Percentiles rank a stretch among this genome's conserved stretches.
Conservation (phyloP, 2,888 invertebrate species). For the Sclerodermus sp. region DNA sequence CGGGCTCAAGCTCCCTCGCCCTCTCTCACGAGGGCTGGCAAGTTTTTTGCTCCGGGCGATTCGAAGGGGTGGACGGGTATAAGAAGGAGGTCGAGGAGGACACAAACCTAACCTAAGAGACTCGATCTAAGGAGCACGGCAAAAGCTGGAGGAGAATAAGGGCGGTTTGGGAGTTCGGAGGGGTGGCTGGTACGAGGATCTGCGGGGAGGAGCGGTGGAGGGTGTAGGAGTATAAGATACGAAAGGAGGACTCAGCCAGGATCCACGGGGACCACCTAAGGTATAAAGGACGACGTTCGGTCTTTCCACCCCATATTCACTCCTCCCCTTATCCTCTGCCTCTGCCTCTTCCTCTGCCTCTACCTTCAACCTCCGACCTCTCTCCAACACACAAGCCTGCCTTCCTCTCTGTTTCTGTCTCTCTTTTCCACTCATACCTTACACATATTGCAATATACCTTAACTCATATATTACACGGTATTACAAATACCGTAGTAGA, state of each 20-base stretch:
- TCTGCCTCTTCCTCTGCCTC: conserved; percentile 3
- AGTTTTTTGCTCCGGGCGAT: conserved; percentile 50
- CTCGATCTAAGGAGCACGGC: conserved; percentile 41
- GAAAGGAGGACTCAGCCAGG: conserved; percentile 47
- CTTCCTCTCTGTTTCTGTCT: conserved; percentile 4
- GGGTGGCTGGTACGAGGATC: too few species aligned
- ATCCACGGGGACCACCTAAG: conserved; percentile 51
- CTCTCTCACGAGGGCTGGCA: conserved; percentile 39
- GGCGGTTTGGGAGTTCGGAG: conserved; percentile 32
- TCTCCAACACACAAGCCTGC: conserved; percentile 11
- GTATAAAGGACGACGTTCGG: conserved; percentile 50
- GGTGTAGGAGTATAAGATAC: conserved; percentile 41
- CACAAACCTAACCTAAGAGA: conserved; percentile 53
- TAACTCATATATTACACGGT: conserved; percentile 35
- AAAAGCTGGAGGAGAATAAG: conserved; percentile 49
- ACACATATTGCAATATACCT: conserved; percentile 18
- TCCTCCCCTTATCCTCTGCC: conserved; percentile 1
- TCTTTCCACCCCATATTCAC: conserved; percentile 42
- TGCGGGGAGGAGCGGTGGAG: conserved; percentile 27
- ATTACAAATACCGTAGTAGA: too few species aligned
- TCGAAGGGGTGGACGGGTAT: conserved; percentile 28
- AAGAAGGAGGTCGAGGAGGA: conserved; percentile 19
- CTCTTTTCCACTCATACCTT: background rate
- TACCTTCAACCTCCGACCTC: conserved; percentile 4
- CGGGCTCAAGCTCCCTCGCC: conserved; percentile 25